Conservation (phyloP, 2,888 invertebrate species). For the Andrena flavipes region DNA sequence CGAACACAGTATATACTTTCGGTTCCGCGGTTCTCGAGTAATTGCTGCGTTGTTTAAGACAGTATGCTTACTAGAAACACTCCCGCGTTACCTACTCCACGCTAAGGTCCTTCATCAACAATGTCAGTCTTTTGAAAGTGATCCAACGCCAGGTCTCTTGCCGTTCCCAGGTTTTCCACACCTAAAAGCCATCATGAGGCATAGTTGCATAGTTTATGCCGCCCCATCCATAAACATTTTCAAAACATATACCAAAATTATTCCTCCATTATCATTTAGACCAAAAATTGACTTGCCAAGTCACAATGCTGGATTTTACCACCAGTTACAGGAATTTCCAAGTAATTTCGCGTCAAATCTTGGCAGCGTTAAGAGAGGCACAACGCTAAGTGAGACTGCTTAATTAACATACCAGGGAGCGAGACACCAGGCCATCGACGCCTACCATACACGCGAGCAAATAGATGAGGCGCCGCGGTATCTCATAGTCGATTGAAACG, state of each 20-base stretch:
- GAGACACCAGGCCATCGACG: slow-evolving; percentile 30
- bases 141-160: no score
- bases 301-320: background rate
- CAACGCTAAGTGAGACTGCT: slow-evolving; percentile 51
- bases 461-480: slow-evolving; percentile 33
- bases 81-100: no score
- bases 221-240: no score
- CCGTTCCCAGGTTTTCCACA: no score
- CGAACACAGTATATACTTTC: no score
- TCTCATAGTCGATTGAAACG: slow-evolving; percentile 38
- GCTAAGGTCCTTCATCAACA: no score
- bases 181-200: no score
- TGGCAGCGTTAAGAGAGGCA: slow-evolving; percentile 22
- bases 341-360: slow-evolving; percentile 41
- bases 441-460: slow-evolving; percentile 47
- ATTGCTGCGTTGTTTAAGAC: no score
- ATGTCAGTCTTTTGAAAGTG: no score
- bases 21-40: no score
- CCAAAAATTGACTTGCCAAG: slow-evolving; percentile 2
- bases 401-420: slow-evolving; percentile 58
- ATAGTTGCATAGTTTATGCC: no score
- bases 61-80: no score
- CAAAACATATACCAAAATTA: background rate
- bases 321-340: slow-evolving; percentile 38
- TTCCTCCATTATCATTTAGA: slow-evolving; percentile 10